Conservation (phyloP, 1,140 invertebrate species). For the Megalonaias nervosa region DNA sequence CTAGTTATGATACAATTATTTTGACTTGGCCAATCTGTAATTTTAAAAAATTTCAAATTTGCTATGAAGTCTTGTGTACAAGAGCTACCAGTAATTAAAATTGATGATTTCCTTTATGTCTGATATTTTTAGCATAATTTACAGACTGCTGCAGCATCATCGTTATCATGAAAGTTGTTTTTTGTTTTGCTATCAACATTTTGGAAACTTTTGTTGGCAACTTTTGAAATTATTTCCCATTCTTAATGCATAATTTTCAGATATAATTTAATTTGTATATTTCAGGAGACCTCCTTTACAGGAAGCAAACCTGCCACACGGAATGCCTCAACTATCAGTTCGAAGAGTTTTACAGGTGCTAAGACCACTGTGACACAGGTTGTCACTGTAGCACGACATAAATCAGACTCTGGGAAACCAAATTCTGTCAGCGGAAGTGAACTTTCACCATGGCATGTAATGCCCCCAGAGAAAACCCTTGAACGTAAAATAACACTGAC, state of each 20-base stretch:
- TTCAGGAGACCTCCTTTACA: conserved; percentile 48
- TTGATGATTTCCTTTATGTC: no score
- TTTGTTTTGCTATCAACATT: no score
- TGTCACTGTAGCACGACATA: conserved; percentile 6
- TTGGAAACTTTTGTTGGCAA: no score
- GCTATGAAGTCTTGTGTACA: no score
- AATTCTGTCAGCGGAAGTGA: conserved; percentile 8
- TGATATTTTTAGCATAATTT: no score
- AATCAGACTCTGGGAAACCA: conserved; percentile 8
- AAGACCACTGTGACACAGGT: conserved; percentile 29
- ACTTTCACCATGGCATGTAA: conserved; percentile 41
- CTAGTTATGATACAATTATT: no score
- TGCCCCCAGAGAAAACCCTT: conserved; percentile 26
- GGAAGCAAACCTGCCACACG: conserved; percentile 38
- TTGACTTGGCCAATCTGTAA: no score
- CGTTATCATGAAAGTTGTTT: no score
- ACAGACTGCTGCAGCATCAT: no score
- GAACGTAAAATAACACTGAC: conserved; percentile 35
- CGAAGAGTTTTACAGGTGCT: conserved; percentile 17
- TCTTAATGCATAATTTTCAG: neutral
- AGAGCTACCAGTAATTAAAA: no score
- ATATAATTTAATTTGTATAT: neutral
- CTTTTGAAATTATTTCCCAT: no score
- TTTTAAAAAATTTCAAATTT: no score
- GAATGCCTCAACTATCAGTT: conserved; percentile 29